A percentile compares a stretch with the other conserved stretches of the same genome.
phyloP scores from a whole-genome alignment of 2,113 vertebrate genomes.

The Xenus cinereus region DNA sequence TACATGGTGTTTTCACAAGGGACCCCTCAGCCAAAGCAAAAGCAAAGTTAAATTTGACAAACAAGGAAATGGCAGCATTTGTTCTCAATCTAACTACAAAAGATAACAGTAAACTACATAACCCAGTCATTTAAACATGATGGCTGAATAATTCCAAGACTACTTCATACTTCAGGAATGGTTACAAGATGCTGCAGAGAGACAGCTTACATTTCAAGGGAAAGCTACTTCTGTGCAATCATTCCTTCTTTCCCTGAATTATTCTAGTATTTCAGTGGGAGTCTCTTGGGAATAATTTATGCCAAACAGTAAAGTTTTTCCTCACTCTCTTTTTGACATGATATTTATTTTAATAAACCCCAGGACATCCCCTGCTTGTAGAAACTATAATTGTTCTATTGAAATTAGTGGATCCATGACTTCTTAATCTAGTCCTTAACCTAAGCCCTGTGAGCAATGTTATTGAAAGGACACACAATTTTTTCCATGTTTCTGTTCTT shows the following conservation, averaged over 20 bases:
- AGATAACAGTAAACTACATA: background rate
- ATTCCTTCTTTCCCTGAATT: background rate
- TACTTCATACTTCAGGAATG: background rate
- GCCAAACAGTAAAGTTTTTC: background rate
- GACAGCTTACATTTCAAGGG: background rate
- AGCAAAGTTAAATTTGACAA: conserved; percentile 31
- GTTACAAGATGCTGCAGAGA: background rate
- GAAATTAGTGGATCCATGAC: background rate
- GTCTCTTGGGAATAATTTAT: background rate
- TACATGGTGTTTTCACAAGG: background rate
- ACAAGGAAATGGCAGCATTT: background rate
- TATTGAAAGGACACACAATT: background rate
- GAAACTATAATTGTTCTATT: background rate
- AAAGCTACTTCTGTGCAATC: background rate
- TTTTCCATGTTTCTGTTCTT: background rate
- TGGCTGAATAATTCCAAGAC: background rate
- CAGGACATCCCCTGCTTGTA: background rate
- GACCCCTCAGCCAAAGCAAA: background rate
- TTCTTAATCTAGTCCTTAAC: background rate
- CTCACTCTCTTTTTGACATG: background rate
- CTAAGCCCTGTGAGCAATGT: background rate
- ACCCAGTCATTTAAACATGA: background rate
- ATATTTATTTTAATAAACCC: background rate
- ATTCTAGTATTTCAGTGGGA: background rate
- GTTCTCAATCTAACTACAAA: background rate